Percentiles rank a stretch among this genome's conserved stretches.
Conservation (phyloP, 2,113 vertebrate genomes). For the Vulpes lagopus region DNA sequence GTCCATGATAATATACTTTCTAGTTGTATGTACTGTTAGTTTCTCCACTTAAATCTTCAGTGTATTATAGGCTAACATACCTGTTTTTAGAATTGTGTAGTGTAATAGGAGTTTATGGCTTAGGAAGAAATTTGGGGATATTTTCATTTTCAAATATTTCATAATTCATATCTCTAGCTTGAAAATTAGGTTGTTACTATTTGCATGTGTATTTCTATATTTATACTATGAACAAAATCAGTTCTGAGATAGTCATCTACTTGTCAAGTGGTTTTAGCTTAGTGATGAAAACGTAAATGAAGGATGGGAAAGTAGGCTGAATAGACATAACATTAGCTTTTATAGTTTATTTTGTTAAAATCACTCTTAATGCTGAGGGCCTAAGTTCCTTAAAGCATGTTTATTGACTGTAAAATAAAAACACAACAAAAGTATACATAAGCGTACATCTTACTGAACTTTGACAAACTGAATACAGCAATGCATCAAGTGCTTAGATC, state of each 20-base stretch:
- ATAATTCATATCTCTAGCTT: not conserved
- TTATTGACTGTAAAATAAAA: not conserved
- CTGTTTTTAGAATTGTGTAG: not conserved
- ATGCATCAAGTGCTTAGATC: not conserved
- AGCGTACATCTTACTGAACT: not conserved
- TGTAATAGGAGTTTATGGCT: not conserved
- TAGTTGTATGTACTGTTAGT: not conserved
- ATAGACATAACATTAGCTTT: not conserved
- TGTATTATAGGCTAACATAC: not conserved
- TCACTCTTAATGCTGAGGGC: not conserved
- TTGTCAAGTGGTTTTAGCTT: not conserved
- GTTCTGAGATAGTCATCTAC: not conserved
- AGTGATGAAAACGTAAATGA: not conserved
- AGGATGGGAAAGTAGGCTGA: not conserved
- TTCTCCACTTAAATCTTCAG: not conserved
- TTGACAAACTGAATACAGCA: not conserved
- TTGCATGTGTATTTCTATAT: not conserved
- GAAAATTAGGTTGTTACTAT: not conserved
- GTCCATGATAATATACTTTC: not conserved
- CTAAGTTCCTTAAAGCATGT: not conserved
- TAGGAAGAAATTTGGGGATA: not conserved
- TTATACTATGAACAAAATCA: not conserved
- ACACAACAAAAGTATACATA: not conserved
- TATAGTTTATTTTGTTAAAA: conserved; percentile 34
- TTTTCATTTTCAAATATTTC: not conserved